phyloP scores from a whole-genome alignment of 2,888 invertebrate species.

The Biston betularia region DNA sequence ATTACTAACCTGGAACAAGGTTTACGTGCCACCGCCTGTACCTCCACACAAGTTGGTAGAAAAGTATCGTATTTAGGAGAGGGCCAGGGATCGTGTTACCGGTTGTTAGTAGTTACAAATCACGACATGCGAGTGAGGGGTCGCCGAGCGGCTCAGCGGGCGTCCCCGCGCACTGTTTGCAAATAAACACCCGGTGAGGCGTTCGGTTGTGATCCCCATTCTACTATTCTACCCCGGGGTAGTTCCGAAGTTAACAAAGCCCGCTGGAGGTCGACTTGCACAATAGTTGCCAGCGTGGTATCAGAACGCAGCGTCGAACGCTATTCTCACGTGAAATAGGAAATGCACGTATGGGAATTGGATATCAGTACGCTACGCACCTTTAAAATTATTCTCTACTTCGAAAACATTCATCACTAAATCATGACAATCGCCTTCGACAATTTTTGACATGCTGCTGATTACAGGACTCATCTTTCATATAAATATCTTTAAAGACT shows the following conservation, averaged over 20 bases:
- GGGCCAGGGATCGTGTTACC: slow-evolving; percentile 67
- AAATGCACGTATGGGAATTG: slow-evolving; percentile 53
- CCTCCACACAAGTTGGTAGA: slow-evolving; percentile 34
- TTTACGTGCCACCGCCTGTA: not conserved
- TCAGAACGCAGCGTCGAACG: slow-evolving; percentile 55
- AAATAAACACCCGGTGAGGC: slow-evolving; percentile 82
- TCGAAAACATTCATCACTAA: not conserved
- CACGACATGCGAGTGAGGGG: slow-evolving; percentile 60
- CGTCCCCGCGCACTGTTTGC: slow-evolving; percentile 77
- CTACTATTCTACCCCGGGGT: slow-evolving; percentile 25
- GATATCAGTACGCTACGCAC: not conserved
- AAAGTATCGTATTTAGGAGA: slow-evolving; percentile 38
- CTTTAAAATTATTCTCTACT: not conserved
- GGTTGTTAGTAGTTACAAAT: slow-evolving; percentile 71
- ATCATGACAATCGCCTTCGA: too few relatives aligned
- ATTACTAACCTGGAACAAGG: too few relatives aligned
- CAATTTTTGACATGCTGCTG: too few relatives aligned
- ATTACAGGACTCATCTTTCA: too few relatives aligned
- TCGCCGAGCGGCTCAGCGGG: slow-evolving; percentile 61
- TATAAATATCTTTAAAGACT: too few relatives aligned
- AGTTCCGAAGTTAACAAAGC: slow-evolving; percentile 52
- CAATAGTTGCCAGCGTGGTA: slow-evolving; percentile 74
- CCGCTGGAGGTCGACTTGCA: slow-evolving; percentile 54
- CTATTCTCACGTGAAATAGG: slow-evolving; percentile 76
- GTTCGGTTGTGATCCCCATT: slow-evolving; percentile 22